Conservation (phyloP, 2,113 vertebrate genomes). For the Leiothrix lutea region DNA sequence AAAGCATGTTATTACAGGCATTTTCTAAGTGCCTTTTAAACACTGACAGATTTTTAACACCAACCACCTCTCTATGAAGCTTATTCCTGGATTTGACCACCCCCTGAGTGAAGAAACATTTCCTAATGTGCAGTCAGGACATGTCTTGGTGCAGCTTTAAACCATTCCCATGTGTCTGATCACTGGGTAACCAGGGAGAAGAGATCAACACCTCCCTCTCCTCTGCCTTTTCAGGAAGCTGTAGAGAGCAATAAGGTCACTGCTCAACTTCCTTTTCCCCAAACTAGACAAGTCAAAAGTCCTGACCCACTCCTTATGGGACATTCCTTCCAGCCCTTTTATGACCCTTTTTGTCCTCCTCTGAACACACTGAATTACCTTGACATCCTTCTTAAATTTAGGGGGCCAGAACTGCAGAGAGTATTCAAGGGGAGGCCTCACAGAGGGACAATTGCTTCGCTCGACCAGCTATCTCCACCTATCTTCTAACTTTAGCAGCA, state of each 20-base stretch:
- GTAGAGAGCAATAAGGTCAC: no score
- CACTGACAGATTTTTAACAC: background rate
- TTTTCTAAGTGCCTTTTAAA: background rate
- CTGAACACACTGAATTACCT: background rate
- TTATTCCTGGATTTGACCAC: background rate
- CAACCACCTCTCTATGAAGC: background rate
- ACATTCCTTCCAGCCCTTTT: background rate
- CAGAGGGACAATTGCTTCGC: background rate
- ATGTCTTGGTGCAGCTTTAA: background rate
- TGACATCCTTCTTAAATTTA: background rate
- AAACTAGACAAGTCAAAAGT: background rate
- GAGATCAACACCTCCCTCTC: background rate
- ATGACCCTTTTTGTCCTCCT: background rate
- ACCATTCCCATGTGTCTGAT: background rate
- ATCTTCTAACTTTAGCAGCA: background rate
- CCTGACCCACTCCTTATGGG: background rate
- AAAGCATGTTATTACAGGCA: background rate
- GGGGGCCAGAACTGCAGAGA: background rate
- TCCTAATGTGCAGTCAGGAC: background rate
- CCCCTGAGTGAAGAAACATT: fast-evolving
- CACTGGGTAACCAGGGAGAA: background rate
- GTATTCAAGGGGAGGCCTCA: background rate
- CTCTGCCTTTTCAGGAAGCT: background rate
- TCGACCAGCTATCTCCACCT: background rate
- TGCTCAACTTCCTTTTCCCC: background rate